Evolutionary conservation across 2,797 vertebrate genomes (phyloP), one percentile per base, ranked within the genome.

Genomic region (Australoheros facetus): DNA sequence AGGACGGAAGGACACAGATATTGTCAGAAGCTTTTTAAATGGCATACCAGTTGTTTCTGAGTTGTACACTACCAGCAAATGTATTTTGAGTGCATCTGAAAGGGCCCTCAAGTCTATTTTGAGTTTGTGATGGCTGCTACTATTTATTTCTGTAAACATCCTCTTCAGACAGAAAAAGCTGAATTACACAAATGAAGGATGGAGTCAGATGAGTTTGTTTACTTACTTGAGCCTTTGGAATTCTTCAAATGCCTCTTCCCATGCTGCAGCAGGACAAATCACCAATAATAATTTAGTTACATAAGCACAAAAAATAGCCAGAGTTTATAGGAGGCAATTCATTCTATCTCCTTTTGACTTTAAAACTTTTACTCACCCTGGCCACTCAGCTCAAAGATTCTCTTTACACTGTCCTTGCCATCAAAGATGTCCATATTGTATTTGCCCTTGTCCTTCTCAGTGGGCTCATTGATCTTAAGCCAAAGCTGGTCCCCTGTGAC

Each of bases 201-300:
- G 1, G 14, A 56, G 56, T 75, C 71, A 45, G 73, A 83, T 56
- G 54, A 59, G 54, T 81, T 90, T 81, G 66, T 87, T 72, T 81
- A 97, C 98, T 97, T 96, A 99, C 98, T 99, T 99, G 82, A 99
- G 93, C 90, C 97, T 97, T 93, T 99, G 96, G 96, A 99, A 99
- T 95, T 99, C 98, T 73, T 97, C 97, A 94, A 96, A 97, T 71
- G 98, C 98, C 73, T 97, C 97, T 53, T 99, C 96, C 94, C 96
- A 99, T 14, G 95, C 98, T 99, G 92, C 80, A 86, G 73, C 90
- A 87, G 89, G 80, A 72, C 37, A 72, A 87, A 71, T 16, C 62
- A 54, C 13, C 17, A 69, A 69, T 77, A 72, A 78, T 70, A 32
- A 32, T 77, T 45, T 32, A 48, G 26, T 72, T 57, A 54, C 48